phyloP scores from a whole-genome alignment of 2,888 invertebrate species.

The Drosophila anomalipes region DNA sequence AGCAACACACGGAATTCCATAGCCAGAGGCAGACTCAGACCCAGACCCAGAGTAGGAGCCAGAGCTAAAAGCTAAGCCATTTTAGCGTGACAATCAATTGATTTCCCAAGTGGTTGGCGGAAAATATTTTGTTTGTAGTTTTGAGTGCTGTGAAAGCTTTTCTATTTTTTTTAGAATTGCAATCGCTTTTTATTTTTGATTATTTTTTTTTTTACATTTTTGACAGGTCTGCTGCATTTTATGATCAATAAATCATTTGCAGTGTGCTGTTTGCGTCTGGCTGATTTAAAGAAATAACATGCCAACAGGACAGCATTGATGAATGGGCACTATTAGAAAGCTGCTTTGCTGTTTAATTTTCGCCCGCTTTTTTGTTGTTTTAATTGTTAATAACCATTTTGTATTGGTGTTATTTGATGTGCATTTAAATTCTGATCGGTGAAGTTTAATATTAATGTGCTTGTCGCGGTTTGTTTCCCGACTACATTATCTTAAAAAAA shows the following conservation, averaged over 20 bases:
- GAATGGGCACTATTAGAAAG: neutral
- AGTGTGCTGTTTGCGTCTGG: slow-evolving; percentile 9
- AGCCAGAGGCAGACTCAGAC: neutral
- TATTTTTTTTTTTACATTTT: slow-evolving; percentile 4
- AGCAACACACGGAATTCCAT: slow-evolving; percentile 25
- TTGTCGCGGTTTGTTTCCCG: slow-evolving; percentile 36
- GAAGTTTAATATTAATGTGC: neutral
- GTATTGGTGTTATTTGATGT: neutral
- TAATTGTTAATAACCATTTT: slow-evolving; percentile 1
- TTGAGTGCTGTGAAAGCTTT: slow-evolving; percentile 7
- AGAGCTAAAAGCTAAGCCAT: slow-evolving; percentile 56
- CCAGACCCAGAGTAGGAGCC: slow-evolving; percentile 14
- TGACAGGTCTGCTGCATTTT: slow-evolving; percentile 19
- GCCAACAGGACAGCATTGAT: neutral
- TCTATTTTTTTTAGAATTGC: slow-evolving; percentile 19
- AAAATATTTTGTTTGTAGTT: slow-evolving; percentile 30
- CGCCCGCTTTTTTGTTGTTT: slow-evolving; percentile 4
- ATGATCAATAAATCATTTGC: slow-evolving; percentile 62
- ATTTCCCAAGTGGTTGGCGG: slow-evolving; percentile 71
- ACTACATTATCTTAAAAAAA: slow-evolving; percentile 12
- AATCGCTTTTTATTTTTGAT: neutral
- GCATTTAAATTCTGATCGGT: neutral
- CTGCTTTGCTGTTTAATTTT: slow-evolving; percentile 8
- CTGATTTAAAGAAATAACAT: slow-evolving; percentile 29
- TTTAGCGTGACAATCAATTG: slow-evolving; percentile 80